A percentile compares a stretch with the other conserved stretches of the same genome.
Evolutionary conservation across 2,888 invertebrate genomes (phyloP).

Genomic region (Eristalis pertinax): DNA sequence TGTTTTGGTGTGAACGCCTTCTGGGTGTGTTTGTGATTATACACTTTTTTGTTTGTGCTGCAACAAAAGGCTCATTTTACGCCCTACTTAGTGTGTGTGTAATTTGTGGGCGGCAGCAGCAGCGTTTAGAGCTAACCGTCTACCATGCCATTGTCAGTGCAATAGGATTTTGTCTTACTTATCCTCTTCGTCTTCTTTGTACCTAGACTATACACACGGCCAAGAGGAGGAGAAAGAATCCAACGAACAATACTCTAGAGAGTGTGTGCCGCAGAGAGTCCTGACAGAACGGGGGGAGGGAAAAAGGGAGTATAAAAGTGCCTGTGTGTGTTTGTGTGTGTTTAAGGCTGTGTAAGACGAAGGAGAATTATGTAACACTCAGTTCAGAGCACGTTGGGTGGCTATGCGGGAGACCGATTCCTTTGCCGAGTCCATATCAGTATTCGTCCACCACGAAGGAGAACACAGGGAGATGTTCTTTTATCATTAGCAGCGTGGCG

Average conservation of each 20-base stretch:
- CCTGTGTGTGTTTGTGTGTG: constrained; percentile 14
- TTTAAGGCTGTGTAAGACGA: neutral
- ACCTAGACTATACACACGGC: neutral
- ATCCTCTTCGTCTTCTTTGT: neutral
- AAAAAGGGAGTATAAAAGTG: constrained; percentile 1
- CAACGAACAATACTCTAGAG: neutral
- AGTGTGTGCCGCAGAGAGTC: constrained; percentile 10
- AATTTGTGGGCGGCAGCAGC: constrained; percentile 56
- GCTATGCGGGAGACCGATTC: neutral
- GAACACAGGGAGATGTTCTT: neutral
- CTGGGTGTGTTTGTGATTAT: neutral
- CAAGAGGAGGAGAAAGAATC: neutral
- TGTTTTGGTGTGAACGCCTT: constrained; percentile 22
- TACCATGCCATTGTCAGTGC: constrained; percentile 54
- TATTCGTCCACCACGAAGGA: neutral
- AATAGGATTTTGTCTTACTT: constrained; percentile 31
- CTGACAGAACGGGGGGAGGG: neutral
- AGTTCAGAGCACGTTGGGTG: neutral
- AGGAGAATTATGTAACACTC: constrained; percentile 66
- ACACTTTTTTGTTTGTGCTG: neutral
- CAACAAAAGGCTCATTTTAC: constrained; percentile 19
- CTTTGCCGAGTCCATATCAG: neutral
- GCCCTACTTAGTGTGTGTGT: constrained; percentile 31
- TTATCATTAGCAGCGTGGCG: constrained; percentile 12
- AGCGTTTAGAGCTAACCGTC: constrained; percentile 27